Base-by-base conservation (phyloP, 2,797 vertebrate genomes). In the Knipowitschia caucasica region DNA sequence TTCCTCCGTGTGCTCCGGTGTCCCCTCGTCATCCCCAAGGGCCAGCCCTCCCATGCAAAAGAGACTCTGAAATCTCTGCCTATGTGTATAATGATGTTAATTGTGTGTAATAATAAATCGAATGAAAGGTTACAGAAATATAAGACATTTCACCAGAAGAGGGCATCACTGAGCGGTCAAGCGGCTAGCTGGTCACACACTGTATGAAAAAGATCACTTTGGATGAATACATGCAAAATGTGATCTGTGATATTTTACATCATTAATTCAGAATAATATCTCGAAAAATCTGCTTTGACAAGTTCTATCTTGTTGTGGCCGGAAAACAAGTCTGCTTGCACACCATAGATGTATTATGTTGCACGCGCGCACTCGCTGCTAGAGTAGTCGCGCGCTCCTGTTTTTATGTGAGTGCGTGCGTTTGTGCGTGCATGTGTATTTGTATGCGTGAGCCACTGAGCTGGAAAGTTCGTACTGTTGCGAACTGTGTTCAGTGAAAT, bases 381-480 rank as follows among this genome's bases (percentile, higher is more conserved):
- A 4, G 2, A 12, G 3, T 9, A 30, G 1, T 12, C 23, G 38
- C n/a, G n/a, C n/a, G n/a, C n/a, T n/a, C n/a, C 10, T 21, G 14
- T 46, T 21, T 35, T 18, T 3, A 18, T 7, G 3, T 17, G 6
- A 27, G 3, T 6, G 2, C n/a, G 3, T 27, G 5, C 1, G 7
- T 17, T 1, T n/a, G n/a, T n/a, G n/a, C n/a, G n/a, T n/a, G n/a
- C n/a, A n/a, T n/a, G n/a, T n/a, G n/a, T n/a, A n/a, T n/a, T n/a
- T n/a, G n/a, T n/a, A 21, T 56, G 50, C 24, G 4, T 8, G 0
- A 5, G 21, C 39, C 15, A 27, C n/a, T 39, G 36, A 59, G 24
- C 52, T 56, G 51, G 53, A 71, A 50, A 62, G 27, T 67, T 67
- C 49, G 0, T n/a, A 6, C 12, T 43, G 43, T 5, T n/a, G 5